Evolutionary conservation across 2,113 vertebrate species (phyloP), one percentile per base, ranked within the genome.

Genomic region (Litocranius walleri): DNA sequence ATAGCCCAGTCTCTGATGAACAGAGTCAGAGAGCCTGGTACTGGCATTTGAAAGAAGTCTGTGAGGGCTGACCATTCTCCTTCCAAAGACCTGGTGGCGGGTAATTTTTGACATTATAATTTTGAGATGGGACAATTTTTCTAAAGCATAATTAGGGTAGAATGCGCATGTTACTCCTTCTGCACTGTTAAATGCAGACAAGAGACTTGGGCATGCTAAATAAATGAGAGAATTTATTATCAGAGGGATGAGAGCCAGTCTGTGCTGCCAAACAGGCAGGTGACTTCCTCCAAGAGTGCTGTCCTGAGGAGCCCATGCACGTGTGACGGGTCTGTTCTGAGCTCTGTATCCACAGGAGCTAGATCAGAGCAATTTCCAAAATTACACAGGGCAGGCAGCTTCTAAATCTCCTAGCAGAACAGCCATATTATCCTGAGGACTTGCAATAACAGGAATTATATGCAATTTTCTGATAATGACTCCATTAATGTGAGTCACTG

Each of bases 401-500:
- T 95, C 98, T 96, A 71, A 96, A 93, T 96, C 96, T 96, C 91
- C 91, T 85, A 52, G 96, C 91, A 97, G 97, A 97, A 93, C 95
- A 97, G 97, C 95, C 96, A 54, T 97, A 95, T 97, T 98, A 98
- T 98, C 91, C 97, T 25, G 97, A 97, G 98, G 96, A 97, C 97
- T 91, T 67, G 94, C 97, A 97, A 97, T 98, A 95, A 96, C 94
- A 97, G 95, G 95, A 98, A 98, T 98, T 98, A 97, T 95, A 97
- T 82, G 91, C 96, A 98, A 98, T 98, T 98, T 98, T 96, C 97
- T 98, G 98, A 98, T 98, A 98, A 98, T 98, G 98, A 97, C 93
- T 97, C 97, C 95, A 98, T 98, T 97, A 98, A 97, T 97, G 95
- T 97, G 98, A 98, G 97, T 97, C 96, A 95, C 97, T 93, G 96